Evolutionary conservation across 2,888 invertebrate genomes (phyloP), one percentile per base, ranked within the genome.

Genomic region (Meta bourneti): DNA sequence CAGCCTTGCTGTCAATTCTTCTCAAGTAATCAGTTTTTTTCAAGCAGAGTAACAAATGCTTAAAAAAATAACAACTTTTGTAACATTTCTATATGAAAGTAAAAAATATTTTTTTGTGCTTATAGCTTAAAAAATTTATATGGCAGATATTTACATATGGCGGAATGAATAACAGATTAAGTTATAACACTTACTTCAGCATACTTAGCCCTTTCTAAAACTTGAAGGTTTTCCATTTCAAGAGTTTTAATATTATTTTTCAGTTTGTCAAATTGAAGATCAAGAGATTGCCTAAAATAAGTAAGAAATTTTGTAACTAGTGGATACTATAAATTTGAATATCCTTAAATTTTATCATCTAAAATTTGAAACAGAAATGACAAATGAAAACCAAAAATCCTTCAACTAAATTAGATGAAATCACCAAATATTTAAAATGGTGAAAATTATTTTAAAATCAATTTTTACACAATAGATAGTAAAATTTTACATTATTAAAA

Each of bases 21-120:
- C 78, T 82, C 13, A 79, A 61, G 49, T 69, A 72, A 20, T 82
- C 72, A 34, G 8, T 20, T 72, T 83, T 87, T 69, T 87, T 87
- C 52, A 79, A 8, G 0, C 69, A n/a, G 48, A 91, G 83, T 6
- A 91, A 69, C 34, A 75, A 48, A 16, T 72, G n/a, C 91, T 91
- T 34, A 49, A 79, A 84, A 51, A 51, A 69, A 49, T 1, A 11
- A 70, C 61, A 69, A 34, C 34, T 34, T 34, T 34, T 34, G 34
- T 34, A 34, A 34, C 34, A 34, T 34, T 20, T 61, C 8, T 69
- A 49, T 48, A 20, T 74, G 13, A n/a, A 13, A 8, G 13, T 70
- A 20, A 19, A 74, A 74, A n/a, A 19, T 7, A 74, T 34, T 34
- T n/a, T n/a, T n/a, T 1, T 34, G 34, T 34, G 34, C 34, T 34